Conservation (phyloP, 2,888 invertebrate genomes). For the Synanthedon myopaeformis region DNA sequence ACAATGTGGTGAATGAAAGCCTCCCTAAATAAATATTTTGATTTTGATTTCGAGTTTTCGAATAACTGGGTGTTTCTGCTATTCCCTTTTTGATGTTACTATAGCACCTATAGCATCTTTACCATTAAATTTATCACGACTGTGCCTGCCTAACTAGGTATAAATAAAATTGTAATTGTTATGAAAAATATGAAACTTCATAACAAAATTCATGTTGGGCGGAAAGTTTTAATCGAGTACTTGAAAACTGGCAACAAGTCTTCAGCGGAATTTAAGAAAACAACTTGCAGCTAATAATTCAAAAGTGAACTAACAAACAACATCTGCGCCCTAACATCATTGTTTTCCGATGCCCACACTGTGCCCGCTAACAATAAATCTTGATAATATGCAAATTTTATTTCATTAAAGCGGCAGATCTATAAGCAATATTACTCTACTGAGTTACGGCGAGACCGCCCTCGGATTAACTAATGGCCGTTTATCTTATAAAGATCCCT, state of each 20-base stretch:
- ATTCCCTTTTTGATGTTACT: too few relatives aligned
- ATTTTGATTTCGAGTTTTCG: too few relatives aligned
- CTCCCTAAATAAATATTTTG: too few relatives aligned
- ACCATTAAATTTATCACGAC: too few relatives aligned
- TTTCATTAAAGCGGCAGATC: conserved; percentile 66
- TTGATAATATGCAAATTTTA: conserved; percentile 68
- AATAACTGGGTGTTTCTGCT: too few relatives aligned
- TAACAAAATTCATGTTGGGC: too few relatives aligned
- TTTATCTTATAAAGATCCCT: conserved; percentile 63
- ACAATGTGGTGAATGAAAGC: too few relatives aligned
- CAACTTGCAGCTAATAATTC: conserved; percentile 6
- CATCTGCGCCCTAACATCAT: conserved; percentile 37
- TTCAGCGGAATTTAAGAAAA: conserved; percentile 4
- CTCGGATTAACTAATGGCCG: conserved; percentile 67
- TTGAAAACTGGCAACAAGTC: conserved; percentile 8
- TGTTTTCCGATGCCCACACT: conserved; percentile 47
- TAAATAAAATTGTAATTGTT: too few relatives aligned
- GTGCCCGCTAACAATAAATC: conserved; percentile 48
- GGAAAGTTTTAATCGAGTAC: background rate
- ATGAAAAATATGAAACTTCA: too few relatives aligned
- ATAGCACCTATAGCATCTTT: too few relatives aligned
- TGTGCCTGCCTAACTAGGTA: too few relatives aligned
- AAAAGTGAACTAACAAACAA: conserved; percentile 15
- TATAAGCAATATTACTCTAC: conserved; percentile 56
- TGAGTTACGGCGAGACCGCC: conserved; percentile 58